A percentile compares a stretch with the other conserved stretches of the same genome.
phyloP scores from a whole-genome alignment of 1,140 invertebrate genomes.

The Heterodera carotae region DNA sequence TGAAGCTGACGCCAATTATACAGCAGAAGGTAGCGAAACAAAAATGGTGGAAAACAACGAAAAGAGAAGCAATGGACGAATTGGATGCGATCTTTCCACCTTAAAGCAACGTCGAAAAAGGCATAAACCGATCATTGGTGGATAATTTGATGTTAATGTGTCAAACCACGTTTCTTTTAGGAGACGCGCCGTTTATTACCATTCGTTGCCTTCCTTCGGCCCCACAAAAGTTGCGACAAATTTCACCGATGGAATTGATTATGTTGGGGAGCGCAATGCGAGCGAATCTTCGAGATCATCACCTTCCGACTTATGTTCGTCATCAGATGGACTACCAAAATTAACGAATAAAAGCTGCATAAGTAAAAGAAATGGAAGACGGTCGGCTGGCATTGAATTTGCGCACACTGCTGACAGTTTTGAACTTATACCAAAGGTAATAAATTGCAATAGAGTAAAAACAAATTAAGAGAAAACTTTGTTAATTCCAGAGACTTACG shows the following conservation, averaged over 20 bases:
- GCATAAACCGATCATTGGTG: background rate
- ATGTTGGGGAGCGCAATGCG: background rate
- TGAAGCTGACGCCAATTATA: conserved; percentile 15
- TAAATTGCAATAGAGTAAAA: background rate
- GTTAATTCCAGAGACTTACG: background rate
- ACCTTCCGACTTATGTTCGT: background rate
- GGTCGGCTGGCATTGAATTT: background rate
- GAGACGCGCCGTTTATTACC: background rate
- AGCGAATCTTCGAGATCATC: background rate
- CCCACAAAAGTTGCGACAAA: background rate
- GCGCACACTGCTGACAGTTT: background rate
- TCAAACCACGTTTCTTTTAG: background rate
- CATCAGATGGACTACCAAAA: background rate
- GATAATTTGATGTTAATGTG: too few species aligned
- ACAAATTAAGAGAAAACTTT: background rate
- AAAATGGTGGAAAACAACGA: background rate
- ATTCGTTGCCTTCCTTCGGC: background rate
- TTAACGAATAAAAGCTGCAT: background rate
- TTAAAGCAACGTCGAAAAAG: background rate
- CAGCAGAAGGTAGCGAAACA: conserved; percentile 3
- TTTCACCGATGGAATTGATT: background rate
- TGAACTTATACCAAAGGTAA: background rate
- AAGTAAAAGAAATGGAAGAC: background rate
- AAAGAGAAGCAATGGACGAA: background rate
- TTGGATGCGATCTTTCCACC: background rate